Evolutionary conservation across 1,140 invertebrate genomes (phyloP).

Genomic region (Mycetomoellerius zeteki): DNA sequence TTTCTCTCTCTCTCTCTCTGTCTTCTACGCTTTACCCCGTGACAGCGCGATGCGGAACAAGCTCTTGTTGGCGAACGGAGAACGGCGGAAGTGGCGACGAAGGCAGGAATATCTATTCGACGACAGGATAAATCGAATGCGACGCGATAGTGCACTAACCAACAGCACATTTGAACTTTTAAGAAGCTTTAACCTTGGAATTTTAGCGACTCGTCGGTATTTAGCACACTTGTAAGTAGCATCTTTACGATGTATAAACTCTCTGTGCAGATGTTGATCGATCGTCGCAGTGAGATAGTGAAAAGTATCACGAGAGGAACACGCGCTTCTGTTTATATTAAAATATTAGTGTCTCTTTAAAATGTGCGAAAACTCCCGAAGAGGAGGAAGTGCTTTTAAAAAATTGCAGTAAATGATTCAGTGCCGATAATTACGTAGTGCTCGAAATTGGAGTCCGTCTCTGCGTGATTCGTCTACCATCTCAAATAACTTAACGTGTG

Average conservation of each 20-base stretch:
- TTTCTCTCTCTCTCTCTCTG: background rate
- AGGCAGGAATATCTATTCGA: background rate
- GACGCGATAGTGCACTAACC: background rate
- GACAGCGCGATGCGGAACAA: conserved; percentile 27
- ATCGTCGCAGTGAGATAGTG: background rate
- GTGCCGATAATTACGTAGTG: background rate
- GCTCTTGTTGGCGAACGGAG: background rate
- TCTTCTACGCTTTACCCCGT: conserved; percentile 22
- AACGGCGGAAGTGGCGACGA: conserved; percentile 30
- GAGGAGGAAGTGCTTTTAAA: background rate
- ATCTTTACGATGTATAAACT: conserved; percentile 33
- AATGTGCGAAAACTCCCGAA: background rate
- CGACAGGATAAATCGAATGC: conserved; percentile 7
- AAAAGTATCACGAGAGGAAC: background rate
- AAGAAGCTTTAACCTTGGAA: conserved; percentile 29
- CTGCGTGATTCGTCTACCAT: conserved; percentile 13
- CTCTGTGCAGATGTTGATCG: conserved; percentile 6
- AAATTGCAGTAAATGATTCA: conserved; percentile 2
- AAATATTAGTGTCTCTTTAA: background rate
- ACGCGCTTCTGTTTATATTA: background rate
- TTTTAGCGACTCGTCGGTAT: conserved; percentile 15
- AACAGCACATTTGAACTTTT: background rate
- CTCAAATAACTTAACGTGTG: conserved; percentile 1
- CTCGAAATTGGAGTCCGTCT: background rate
- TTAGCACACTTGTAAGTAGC: conserved; percentile 67